Evolutionary conservation across 2,888 invertebrate genomes (phyloP), one percentile per base, ranked within the genome.

Genomic region (Drosophila yooni): DNA sequence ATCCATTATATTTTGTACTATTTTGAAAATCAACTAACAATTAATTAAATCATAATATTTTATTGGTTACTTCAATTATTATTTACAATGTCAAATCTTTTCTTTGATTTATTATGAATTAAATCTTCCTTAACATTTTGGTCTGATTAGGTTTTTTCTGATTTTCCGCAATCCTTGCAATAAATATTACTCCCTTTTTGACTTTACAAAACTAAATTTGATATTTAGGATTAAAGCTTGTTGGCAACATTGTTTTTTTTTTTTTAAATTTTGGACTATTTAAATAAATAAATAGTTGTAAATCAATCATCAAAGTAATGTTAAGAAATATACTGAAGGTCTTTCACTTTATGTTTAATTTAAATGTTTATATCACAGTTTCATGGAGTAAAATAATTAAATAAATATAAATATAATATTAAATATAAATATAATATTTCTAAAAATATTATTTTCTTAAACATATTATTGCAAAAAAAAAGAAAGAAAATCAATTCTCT

Each of bases 121-220:
- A 0, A 21, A 43, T 13, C 6, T 21, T 13, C 5, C 1, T 21
- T 13, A 6, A 13, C 1, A 13, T 46, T 21, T 46, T 46, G 6
- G 0, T 13, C 6, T 21, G 21, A 13, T 3, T 0, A 0, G 1
- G 1, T 1, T 21, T 21, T 21, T 7, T 13, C 7, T 46, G 21
- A 1, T 13, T 7, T 46, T 7, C 7, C 21, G 1, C 21, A n/a
- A 6, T 13, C 1, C 21, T 6, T 43, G 13, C 13, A 2, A 43
- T 6, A 21, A 6, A 46, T 13, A 46, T 46, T 3, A 46, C 1
- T 6, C 1, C 1, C 43, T 13, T 21, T 11, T 21, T 43, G 5
- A 1, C 1, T 46, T 46, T 3, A 15, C 15, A 46, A 1, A 13
- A 21, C 21, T 15, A 3, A 0, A 15, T 21, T 13, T 15, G 13